These are phyloP conservation scores for Chaetogeoica ovagalla DNA, from an alignment of 2,888 invertebrate species.

Conservation along the genomic window DNA sequence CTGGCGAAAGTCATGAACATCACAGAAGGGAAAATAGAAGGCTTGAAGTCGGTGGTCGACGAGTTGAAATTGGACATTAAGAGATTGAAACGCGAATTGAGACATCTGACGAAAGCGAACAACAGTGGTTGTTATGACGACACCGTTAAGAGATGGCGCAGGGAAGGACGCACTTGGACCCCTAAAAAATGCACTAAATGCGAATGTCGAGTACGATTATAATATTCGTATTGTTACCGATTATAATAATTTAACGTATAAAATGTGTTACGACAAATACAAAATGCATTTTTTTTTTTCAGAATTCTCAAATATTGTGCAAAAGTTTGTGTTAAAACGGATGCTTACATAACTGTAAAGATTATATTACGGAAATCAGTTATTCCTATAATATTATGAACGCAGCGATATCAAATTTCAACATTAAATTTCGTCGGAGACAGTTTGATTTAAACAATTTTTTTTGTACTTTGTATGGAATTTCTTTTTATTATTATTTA, in stretches of 20 bases:
- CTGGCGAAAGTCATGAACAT: slow-evolving; percentile 59
- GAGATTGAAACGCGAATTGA: slow-evolving; percentile 62
- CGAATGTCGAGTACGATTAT: slow-evolving; percentile 60
- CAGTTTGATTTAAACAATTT: too few species aligned
- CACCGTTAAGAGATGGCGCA: slow-evolving; percentile 60
- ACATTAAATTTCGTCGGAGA: background rate
- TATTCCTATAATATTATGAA: background rate
- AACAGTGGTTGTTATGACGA: slow-evolving; percentile 60
- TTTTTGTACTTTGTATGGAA: too few species aligned
- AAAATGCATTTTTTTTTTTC: slow-evolving; percentile 24
- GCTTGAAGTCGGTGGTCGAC: slow-evolving; percentile 64
- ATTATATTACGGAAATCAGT: background rate
- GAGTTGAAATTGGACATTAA: slow-evolving; percentile 64
- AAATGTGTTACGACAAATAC: too few species aligned
- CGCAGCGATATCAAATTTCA: background rate
- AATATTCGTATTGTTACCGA: background rate
- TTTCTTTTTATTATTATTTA: too few species aligned
- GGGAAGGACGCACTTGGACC: slow-evolving; percentile 63
- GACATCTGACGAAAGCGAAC: slow-evolving; percentile 59
- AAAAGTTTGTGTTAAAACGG: slow-evolving; percentile 14
- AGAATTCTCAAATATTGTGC: slow-evolving; percentile 46
- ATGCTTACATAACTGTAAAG: background rate
- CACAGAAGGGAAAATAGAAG: slow-evolving; percentile 62
- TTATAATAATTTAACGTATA: too few species aligned
- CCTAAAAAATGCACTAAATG: slow-evolving; percentile 63